phyloP scores from a whole-genome alignment of 2,888 invertebrate genomes.

The Cancer borealis region DNA sequence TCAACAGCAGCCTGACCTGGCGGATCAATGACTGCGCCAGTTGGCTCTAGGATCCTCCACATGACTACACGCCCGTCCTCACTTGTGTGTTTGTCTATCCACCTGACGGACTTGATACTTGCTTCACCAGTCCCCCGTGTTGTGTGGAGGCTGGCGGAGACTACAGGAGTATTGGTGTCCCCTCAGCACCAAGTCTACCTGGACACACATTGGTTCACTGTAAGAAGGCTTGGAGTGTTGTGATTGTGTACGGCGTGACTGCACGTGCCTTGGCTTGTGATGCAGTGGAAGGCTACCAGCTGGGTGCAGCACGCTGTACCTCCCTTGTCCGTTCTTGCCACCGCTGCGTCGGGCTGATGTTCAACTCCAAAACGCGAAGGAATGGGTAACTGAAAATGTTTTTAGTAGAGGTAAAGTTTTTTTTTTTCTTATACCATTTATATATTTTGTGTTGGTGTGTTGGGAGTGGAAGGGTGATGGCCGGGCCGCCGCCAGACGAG shows the following conservation, averaged over 20 bases:
- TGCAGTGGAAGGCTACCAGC: neutral
- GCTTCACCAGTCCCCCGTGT: neutral
- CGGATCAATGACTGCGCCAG: conserved; percentile 74
- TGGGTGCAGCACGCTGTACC: neutral
- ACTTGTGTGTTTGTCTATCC: neutral
- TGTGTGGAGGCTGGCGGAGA: neutral
- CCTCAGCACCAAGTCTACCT: neutral
- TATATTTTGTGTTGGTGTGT: too few relatives aligned
- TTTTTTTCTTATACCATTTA: too few relatives aligned
- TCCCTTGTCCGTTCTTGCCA: conserved; percentile 1
- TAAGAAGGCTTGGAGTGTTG: neutral
- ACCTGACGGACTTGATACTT: conserved; percentile 29
- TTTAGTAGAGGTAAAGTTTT: too few relatives aligned
- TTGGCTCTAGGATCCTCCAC: conserved; percentile 69
- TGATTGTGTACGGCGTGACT: neutral
- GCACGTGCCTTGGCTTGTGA: neutral
- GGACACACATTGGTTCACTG: neutral
- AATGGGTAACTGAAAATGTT: neutral
- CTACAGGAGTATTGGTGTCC: neutral
- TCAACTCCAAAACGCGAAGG: neutral
- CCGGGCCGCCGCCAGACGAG: neutral
- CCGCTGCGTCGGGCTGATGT: neutral
- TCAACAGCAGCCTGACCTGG: conserved; percentile 69
- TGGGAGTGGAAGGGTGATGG: neutral
- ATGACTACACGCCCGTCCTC: conserved; percentile 67